Base-by-base conservation (phyloP, 2,797 vertebrate genomes). In the Eutrigla gurnardus region DNA sequence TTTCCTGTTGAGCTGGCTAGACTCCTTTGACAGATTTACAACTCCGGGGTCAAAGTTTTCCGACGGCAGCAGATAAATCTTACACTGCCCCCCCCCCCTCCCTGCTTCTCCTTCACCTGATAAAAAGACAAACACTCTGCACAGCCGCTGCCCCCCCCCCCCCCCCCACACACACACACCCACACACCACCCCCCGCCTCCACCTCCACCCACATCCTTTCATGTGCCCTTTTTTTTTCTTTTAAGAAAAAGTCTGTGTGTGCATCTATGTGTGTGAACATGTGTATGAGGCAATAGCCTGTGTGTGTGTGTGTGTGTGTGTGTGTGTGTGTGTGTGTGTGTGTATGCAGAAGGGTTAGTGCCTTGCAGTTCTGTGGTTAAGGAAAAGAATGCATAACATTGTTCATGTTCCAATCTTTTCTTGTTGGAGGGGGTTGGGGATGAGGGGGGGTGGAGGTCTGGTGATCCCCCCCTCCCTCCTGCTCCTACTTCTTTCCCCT, bases 11-110 rank as follows among this genome's bases (percentile, higher is more conserved):
- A 91, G 92, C 89, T 90, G 93, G 93, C 93, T 93, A 94, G 93
- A 95, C 94, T 92, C 88, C 89, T 92, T 81, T 93, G 94, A 95
- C 94, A 95, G 94, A 94, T 95, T 95, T 95, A 95, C 94, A 93
- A 92, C 93, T 92, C 70, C 0, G 87, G 86, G 94, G 94, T 95
- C 94, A 94, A 94, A 95, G 93, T 94, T 94, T 94, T 92, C 91
- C 81, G 88, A 93, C 91, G 70, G 92, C 92, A 86, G 90, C 87
- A 92, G 92, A 95, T 94, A 95, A 94, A 95, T 94, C 94, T 92
- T 88, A 87, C 88, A 76, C 86, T 68, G 3, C 79, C 79, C 66
- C 53, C 50, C 18, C 15, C 72, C 40, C 52, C 50, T 5, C 73
- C 76, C 70, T 17, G 46, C 80, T 80, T 83, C 88, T 87, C 83